These are phyloP conservation scores for Rhysida immarginata DNA, from an alignment of 1,140 invertebrate species.

Conservation along the genomic window DNA sequence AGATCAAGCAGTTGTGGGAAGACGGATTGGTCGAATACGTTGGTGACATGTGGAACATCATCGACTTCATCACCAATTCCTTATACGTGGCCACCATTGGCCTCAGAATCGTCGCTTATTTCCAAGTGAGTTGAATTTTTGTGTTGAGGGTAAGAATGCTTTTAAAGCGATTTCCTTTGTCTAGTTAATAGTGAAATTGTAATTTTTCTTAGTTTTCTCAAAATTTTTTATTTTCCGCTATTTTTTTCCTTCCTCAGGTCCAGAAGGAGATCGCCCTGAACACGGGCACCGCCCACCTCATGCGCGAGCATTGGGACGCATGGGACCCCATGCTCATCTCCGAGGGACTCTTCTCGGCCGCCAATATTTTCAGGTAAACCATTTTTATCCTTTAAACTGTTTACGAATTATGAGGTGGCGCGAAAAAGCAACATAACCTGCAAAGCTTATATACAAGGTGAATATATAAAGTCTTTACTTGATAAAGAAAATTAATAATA, in stretches of 20 bases:
- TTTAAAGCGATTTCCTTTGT: no score
- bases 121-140: constrained; percentile 61
- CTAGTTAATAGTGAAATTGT: no score
- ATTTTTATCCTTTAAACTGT: neutral
- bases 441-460: no score
- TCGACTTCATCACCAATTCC: constrained; percentile 96
- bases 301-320: constrained; percentile 40
- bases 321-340: constrained; percentile 49
- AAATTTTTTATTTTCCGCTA: neutral
- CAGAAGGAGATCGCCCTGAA: constrained; percentile 27
- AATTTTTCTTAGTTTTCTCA: neutral
- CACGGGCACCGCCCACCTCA: constrained; percentile 25
- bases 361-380: constrained; percentile 41
- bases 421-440: no score
- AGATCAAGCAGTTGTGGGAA: constrained; percentile 97
- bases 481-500: no score
- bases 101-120: constrained; percentile 79
- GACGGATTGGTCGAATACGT: constrained; percentile 89
- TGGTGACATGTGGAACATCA: constrained; percentile 98
- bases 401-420: no score
- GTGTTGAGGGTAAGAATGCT: no score
- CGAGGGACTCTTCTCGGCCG: constrained; percentile 45
- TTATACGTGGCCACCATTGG: constrained; percentile 93
- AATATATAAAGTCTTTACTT: no score
- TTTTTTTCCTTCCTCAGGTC: constrained; percentile 22